Evolutionary conservation across 2,797 vertebrate genomes (phyloP), one percentile per base, ranked within the genome.

Genomic region (Poeciliopsis gracilis): DNA sequence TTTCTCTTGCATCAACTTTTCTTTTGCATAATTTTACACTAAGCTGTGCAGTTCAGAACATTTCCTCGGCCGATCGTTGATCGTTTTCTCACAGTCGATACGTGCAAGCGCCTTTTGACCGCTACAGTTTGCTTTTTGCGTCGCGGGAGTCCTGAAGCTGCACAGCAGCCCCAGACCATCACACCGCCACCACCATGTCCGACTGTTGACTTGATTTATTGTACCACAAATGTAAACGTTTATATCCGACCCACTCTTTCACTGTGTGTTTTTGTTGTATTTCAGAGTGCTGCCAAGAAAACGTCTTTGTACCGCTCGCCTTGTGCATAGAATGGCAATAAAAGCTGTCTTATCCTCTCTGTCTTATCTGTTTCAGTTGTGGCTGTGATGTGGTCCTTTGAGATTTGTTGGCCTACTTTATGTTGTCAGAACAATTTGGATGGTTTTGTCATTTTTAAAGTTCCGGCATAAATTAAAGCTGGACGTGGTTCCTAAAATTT

Each of bases 41-140:
- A 77, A 72, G 75, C 47, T 81, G 59, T 82, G 69, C 69, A 51
- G 77, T 23, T 12, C 73, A 84, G n/a, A 78, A 78, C 11, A 28
- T 81, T 85, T 75, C 75, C 53, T 28, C 30, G 0, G 20, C 16
- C 46, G 30, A 41, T 49, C 23, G 41, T 33, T 1, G 28, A 79
- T 38, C 18, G 80, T 72, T 45, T 75, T 74, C 43, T 78, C 16
- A 4, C 61, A 75, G 72, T 45, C 72, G 45, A 33, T 30, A 33
- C 18, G 30, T 18, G 18, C 30, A 18, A 41, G 36, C 63, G 41
- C 20, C 18, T 67, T 41, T 41, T 15, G 3, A 70, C 55, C 73
- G 80, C 83, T 77, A 38, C 72, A 72, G 80, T 81, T 81, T 25
- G 71, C 45, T 63, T 51, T 71, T 11, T 79, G 41, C 73, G 79